Evolutionary conservation across 2,888 invertebrate genomes (phyloP).

Genomic region (Lamproptera curius): DNA sequence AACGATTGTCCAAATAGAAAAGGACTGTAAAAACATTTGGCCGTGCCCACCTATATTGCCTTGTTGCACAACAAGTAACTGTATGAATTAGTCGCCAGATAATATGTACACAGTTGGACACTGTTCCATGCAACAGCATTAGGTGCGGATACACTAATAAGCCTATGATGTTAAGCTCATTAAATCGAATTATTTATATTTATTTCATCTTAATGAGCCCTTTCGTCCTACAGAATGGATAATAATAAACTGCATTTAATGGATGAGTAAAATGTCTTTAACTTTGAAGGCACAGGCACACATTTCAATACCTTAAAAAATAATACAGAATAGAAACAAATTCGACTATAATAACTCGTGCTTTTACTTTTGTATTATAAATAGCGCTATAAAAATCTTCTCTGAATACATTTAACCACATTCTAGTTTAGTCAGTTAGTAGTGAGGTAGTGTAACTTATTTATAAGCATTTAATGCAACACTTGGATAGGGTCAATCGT

Average conservation of each 20-base stretch:
- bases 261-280: neutral
- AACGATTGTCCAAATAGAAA: conserved; percentile 17
- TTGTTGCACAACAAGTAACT: conserved; percentile 53
- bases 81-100: conserved; percentile 40
- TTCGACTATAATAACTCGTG: neutral
- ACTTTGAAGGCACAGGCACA: neutral
- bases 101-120: conserved; percentile 49
- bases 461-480: conserved; percentile 11
- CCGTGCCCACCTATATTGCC: conserved; percentile 43
- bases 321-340: neutral
- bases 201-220: neutral
- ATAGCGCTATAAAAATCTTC: too few relatives aligned
- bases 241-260: neutral
- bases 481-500: neutral
- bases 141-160: conserved; percentile 15
- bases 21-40: conserved; percentile 37
- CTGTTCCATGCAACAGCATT: too few relatives aligned
- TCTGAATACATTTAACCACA: too few relatives aligned
- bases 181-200: neutral
- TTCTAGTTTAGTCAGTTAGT: too few relatives aligned
- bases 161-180: conserved; percentile 7
- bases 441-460: too few relatives aligned
- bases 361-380: too few relatives aligned
- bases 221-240: neutral
- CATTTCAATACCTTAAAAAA: neutral